Base-by-base conservation (phyloP, 2,797 vertebrate species). In the Cacajao melanocephalus region DNA sequence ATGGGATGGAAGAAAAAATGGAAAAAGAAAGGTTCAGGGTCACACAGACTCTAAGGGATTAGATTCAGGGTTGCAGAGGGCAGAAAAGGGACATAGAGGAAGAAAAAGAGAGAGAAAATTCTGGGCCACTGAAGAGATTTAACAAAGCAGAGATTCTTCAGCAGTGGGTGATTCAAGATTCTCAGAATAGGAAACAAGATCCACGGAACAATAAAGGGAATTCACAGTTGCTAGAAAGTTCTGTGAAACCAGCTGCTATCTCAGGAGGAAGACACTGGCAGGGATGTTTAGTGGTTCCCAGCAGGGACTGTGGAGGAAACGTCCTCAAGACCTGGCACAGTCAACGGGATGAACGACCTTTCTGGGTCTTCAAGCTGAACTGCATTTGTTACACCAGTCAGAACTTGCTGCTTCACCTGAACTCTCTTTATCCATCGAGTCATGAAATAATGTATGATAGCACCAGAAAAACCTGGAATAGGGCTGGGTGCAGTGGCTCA, bases 171-270 rank as follows among this genome's bases (percentile, higher is more conserved):
- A 90, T 41, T 90, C 75, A 89, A 87, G 75, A 83, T 76, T 89
- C 84, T 93, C 44, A 61, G 79, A 91, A 94, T 0, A 91, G 36
- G 83, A 93, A 94, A 85, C 46, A 82, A 48, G 87, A 46, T 75
- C 58, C 22, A 55, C 3, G 3, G 41, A 87, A 85, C 28, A 84
- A 58, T 70, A 87, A 93, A 70, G 84, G 46, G 81, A 86, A 92
- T 86, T 76, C 44, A 48, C 12, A 58, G 75, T 83, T 79, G 48
- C 44, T 48, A 46, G 52, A 79, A 79, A 24, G 46, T 87, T 76
- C 88, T 67, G 85, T 67, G 90, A 96, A 92, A 50, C 22, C 72
- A 91, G 64, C 36, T 36, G 50, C 26, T 92, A 30, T 61, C 36
- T 39, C 44, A 39, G 26, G 26, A 92, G 41, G 39, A 75, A 19